Evolutionary conservation across 1,140 invertebrate genomes (phyloP).

Genomic region (Sycophila sp.): DNA sequence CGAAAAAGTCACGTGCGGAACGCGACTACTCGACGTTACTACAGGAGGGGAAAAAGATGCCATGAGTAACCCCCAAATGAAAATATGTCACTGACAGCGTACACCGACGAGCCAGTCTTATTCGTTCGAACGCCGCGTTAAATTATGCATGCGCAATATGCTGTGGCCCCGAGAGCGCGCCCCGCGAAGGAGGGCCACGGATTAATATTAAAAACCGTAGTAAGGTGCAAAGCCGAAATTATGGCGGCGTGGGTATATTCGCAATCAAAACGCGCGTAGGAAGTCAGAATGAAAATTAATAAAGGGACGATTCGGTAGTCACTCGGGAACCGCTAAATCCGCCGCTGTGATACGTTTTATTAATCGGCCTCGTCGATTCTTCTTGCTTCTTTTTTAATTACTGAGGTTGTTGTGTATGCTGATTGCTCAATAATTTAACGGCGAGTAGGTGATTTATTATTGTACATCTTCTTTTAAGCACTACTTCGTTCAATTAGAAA

Average conservation of each 20-base stretch:
- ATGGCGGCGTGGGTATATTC: neutral
- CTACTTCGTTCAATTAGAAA: no score
- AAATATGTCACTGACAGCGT: conserved; percentile 62
- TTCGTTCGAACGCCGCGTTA: conserved; percentile 60
- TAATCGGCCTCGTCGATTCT: no score
- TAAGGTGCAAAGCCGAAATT: conserved; percentile 40
- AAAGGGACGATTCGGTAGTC: no score
- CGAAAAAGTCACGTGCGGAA: conserved; percentile 1
- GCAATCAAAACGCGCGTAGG: no score
- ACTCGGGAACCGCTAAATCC: no score
- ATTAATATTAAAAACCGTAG: conserved; percentile 48
- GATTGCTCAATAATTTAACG: no score
- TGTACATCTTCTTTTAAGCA: no score
- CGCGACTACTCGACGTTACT: no score
- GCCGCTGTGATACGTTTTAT: no score
- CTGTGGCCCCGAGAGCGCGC: conserved; percentile 30
- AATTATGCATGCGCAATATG: conserved; percentile 67
- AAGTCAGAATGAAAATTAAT: conserved; percentile 19
- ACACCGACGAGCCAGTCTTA: conserved; percentile 60
- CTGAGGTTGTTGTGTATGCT: no score
- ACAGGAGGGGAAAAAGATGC: neutral
- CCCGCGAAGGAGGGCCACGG: conserved; percentile 37
- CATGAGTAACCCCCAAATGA: conserved; percentile 51
- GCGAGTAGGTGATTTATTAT: no score
- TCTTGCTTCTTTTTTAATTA: no score